A percentile compares a stretch with the other conserved stretches of the same genome.
These are phyloP conservation scores for Saccostrea glomerata DNA, from an alignment of 1,140 invertebrate species.

Conservation along the genomic window DNA sequence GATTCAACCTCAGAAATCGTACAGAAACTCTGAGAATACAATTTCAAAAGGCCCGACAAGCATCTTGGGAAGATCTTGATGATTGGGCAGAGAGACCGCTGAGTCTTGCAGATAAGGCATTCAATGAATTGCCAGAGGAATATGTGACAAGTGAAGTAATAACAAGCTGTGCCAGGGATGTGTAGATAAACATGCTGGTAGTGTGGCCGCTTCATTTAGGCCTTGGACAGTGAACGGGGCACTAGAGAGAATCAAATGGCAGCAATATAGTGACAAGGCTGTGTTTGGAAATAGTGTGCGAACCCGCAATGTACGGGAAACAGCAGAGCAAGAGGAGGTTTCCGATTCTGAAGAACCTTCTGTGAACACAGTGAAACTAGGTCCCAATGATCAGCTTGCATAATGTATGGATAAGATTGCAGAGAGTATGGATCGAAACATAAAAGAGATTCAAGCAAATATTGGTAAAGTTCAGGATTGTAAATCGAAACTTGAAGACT, in stretches of 20 bases:
- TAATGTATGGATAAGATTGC: neutral
- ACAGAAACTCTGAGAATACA: conserved; percentile 47
- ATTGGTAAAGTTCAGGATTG: neutral
- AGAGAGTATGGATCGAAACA: neutral
- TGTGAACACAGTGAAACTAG: neutral
- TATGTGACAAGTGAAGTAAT: conserved; percentile 48
- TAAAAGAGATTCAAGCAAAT: neutral
- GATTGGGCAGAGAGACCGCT: conserved; percentile 53
- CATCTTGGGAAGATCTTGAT: conserved; percentile 42
- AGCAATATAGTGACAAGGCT: conserved; percentile 44
- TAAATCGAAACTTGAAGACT: neutral
- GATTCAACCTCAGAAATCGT: conserved; percentile 46
- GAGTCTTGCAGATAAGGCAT: conserved; percentile 44
- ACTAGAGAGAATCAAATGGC: conserved; percentile 44
- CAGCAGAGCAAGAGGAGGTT: neutral
- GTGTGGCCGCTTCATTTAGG: conserved; percentile 21
- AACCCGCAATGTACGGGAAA: conserved; percentile 29
- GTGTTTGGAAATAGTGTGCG: conserved; percentile 39
- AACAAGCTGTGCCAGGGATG: conserved; percentile 52
- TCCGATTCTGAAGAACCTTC: neutral
- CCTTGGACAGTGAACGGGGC: conserved; percentile 42
- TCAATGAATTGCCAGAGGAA: conserved; percentile 44
- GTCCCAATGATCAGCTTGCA: neutral
- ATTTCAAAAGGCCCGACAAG: conserved; percentile 52
- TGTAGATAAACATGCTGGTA: conserved; percentile 49